A percentile compares a stretch with the other conserved stretches of the same genome.
Evolutionary conservation across 2,888 invertebrate genomes (phyloP).

Genomic region (Eupeodes latifasciatus): DNA sequence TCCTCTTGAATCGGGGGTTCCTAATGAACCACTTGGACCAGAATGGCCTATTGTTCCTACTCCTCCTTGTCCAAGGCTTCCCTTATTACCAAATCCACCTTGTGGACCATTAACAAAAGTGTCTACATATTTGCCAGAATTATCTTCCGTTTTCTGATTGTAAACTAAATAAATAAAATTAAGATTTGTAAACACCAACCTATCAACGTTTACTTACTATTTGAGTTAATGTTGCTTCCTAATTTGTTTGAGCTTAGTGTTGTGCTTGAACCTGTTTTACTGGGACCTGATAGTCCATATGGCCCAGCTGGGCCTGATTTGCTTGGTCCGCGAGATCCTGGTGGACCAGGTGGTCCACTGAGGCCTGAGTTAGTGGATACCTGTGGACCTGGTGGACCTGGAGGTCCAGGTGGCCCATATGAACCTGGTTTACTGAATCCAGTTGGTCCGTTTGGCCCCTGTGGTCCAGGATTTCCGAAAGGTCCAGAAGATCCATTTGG

Average conservation of each 20-base stretch:
- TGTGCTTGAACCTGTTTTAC: constrained; percentile 77
- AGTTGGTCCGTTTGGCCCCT: constrained; percentile 26
- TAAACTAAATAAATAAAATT: constrained; percentile 16
- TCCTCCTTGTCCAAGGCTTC: neutral
- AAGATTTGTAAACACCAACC: neutral
- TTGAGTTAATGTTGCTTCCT: neutral
- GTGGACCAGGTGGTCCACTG: constrained; percentile 80
- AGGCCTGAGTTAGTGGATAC: constrained; percentile 73
- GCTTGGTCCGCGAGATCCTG: constrained; percentile 83
- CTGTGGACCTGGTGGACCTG: constrained; percentile 56
- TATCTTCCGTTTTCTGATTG: neutral
- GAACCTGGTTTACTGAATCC: constrained; percentile 11
- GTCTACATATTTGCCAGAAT: neutral
- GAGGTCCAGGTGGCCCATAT: constrained; percentile 27
- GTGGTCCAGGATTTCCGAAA: neutral
- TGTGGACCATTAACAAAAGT: neutral
- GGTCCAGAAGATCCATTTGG: constrained; percentile 6
- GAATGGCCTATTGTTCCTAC: neutral
- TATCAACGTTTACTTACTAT: constrained; percentile 5
- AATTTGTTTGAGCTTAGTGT: neutral
- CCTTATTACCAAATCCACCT: neutral
- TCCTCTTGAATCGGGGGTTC: neutral
- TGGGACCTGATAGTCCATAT: constrained; percentile 78
- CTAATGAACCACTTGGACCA: neutral
- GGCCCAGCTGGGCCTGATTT: constrained; percentile 82